Percentiles rank a stretch among this genome's conserved stretches.
phyloP scores from a whole-genome alignment of 2,113 vertebrate genomes.

The Eurystomus gularis region DNA sequence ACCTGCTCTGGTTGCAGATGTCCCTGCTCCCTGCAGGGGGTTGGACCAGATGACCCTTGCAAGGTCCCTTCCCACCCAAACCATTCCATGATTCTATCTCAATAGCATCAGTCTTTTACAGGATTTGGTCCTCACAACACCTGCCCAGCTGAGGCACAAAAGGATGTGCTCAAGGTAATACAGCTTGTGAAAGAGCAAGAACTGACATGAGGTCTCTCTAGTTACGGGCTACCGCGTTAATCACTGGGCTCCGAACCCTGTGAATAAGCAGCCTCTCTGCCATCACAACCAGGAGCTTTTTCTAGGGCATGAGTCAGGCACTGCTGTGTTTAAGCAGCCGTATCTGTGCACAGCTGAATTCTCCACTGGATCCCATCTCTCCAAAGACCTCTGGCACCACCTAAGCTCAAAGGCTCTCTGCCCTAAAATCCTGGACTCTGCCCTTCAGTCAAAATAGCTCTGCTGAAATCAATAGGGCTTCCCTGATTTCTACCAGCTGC shows the following conservation, averaged over 20 bases:
- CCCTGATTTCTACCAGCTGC: background rate
- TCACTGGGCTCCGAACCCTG: background rate
- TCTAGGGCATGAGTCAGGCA: background rate
- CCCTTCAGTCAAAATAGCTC: background rate
- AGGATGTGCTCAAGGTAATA: background rate
- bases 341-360: background rate
- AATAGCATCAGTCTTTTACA: rapidly evolving
- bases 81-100: background rate
- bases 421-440: background rate
- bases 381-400: background rate
- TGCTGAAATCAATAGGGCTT: background rate
- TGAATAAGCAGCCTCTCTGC: background rate
- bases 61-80: background rate
- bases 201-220: background rate
- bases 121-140: background rate
- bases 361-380: background rate
- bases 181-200: background rate
- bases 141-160: background rate
- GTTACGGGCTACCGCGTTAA: background rate
- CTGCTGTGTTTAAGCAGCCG: background rate
- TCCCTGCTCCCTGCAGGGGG: background rate
- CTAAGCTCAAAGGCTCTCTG: background rate
- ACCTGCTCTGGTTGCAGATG: background rate
- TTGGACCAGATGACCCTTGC: background rate
- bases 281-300: background rate